Evolutionary conservation across 1,140 invertebrate genomes (phyloP).

Genomic region (Sycophaga agraensis): DNA sequence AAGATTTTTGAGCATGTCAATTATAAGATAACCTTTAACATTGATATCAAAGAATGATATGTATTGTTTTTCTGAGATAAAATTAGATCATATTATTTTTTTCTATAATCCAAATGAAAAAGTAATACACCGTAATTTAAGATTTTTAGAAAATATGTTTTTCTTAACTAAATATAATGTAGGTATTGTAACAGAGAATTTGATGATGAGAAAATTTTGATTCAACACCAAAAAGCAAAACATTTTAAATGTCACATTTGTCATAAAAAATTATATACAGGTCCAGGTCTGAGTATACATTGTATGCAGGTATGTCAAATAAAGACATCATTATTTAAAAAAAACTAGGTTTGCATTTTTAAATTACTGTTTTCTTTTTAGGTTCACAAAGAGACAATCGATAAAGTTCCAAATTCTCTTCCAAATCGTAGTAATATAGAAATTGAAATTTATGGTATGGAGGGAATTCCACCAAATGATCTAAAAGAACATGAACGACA

Average conservation of each 20-base stretch:
- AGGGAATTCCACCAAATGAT: slow-evolving; percentile 97
- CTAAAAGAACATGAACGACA: slow-evolving; percentile 90
- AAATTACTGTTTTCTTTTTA: slow-evolving; percentile 51
- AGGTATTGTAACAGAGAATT: slow-evolving; percentile 99
- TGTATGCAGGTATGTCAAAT: slow-evolving; percentile 88
- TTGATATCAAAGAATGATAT: background rate
- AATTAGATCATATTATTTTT: background rate
- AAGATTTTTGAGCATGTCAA: too few species aligned
- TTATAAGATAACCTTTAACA: slow-evolving; percentile 15
- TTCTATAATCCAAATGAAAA: background rate
- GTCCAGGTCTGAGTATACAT: slow-evolving; percentile 97
- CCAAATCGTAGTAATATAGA: slow-evolving; percentile 98
- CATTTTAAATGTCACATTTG: slow-evolving; percentile 99
- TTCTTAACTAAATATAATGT: slow-evolving; percentile 51
- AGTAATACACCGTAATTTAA: background rate
- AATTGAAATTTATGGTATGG: slow-evolving; percentile 99
- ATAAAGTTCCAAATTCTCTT: slow-evolving; percentile 98
- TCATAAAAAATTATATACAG: slow-evolving; percentile 99
- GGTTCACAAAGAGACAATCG: slow-evolving; percentile 99
- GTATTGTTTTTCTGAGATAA: too few species aligned
- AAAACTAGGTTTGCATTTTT: background rate
- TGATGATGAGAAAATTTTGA: slow-evolving; percentile 99
- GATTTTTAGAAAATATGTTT: slow-evolving; percentile 31
- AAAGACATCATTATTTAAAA: background rate
- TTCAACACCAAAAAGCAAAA: slow-evolving; percentile 99